Evolutionary conservation across 2,888 invertebrate genomes (phyloP), one percentile per base, ranked within the genome.

Genomic region (Diloba caeruleocephala): DNA sequence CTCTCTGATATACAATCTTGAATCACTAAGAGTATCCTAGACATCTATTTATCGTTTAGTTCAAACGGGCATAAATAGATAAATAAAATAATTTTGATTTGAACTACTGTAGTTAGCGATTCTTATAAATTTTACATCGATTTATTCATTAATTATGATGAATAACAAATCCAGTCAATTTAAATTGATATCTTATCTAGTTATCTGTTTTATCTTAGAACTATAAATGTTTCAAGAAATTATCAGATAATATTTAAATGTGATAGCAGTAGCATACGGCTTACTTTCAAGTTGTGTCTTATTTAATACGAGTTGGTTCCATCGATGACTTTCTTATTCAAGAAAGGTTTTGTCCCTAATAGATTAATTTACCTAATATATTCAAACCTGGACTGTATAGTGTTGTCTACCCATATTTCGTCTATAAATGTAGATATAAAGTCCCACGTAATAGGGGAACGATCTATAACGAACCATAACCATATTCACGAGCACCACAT

Each of bases 91-190:
- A 19, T 19, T 29, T 1, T 12, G 2, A 29, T 19, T 29, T 17
- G 9, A 9, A 19, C 2, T n/a, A 12, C 13, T 23, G 13, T 9
- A 6, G 36, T 15, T 15, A 2, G 3, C 9, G 9, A 8, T 32
- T 41, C 29, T 17, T 5, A 25, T 10, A 31, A 42, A 9, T n/a
- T n/a, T 17, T 37, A 34, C 10, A 32, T 31, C 13, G 3, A 29
- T 36, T 53, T 42, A 48, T 26, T 51, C 38, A 62, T 62, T 62
- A 62, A 45, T 46, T 25, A 67, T 50, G 38, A 55, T 38, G 2
- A 37, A 39, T 50, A 39, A 8, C 36, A 49, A n/a, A 32, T 36
- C 13, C 23, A 41, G 8, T 12, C 14, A 33, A 33, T 48, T 21
- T n/a, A 25, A 25, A 34, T 17, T 29, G 21, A 10, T 39, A 53